Base-by-base conservation (phyloP, 2,797 vertebrate species). In the Falco berigora region DNA sequence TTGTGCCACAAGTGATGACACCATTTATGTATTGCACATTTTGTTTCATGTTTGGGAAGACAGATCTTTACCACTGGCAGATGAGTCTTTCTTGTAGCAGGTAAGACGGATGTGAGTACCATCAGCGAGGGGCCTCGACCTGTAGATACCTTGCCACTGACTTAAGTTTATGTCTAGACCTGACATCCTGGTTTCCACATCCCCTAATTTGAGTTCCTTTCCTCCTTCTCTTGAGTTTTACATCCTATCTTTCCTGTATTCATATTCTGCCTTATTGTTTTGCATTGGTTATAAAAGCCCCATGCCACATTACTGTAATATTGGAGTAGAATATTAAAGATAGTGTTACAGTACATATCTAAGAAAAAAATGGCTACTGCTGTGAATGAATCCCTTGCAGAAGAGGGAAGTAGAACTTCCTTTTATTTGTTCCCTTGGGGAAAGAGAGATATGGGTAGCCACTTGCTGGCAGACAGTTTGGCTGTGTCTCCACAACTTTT, bases 391-490 rank as follows among this genome's bases (percentile, higher is more conserved):
- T 69, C 47, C 55, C 55, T 34, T 72, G 49, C 30, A 28, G 77
- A 73, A 89, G 40, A 93, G 28, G 69, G 88, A 94, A 94, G 67
- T 69, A 56, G 69, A 76, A 79, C 86, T 93, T 96, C 82, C 36
- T 67, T 91, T 86, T 76, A 52, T 46, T 91, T 69, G 15, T 94
- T 96, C 69, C 61, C 64, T 27, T 28, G 17, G 30, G 40, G 62
- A 86, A n/a, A 68, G 14, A 27, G 44, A 73, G 42, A 47, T 44
- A 61, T 0, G 3, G 82, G 66, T 66, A 66, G 28, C 42, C 24
- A 52, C 25, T 93, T 91, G 44, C 62, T 67, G 59, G 24, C 67
- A 76, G 71, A 62, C 55, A 55, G 25, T 82, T 94, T 76, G 71
- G n/a, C 84, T 36, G 32, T 83, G 89, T 91, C 77, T 50, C 47